Evolutionary conservation across 1,140 invertebrate species (phyloP), one percentile per base, ranked within the genome.

Genomic region (Sipha flava): DNA sequence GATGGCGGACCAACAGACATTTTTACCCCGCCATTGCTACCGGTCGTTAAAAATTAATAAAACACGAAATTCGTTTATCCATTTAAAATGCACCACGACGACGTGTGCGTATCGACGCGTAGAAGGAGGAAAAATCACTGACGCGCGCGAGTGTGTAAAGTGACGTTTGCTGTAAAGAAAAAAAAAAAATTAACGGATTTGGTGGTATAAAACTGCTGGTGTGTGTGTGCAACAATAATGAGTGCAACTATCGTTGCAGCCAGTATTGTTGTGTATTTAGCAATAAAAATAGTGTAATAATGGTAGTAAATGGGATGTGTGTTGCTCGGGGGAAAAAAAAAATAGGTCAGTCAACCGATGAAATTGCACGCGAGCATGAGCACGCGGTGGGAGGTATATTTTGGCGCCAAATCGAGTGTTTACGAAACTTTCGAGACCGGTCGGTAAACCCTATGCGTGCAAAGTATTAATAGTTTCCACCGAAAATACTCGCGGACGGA

Each of bases 1-100:
- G 73, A 77, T 77, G 52, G 14, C 73, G 52, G 29, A 57, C 31
- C 73, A 59, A 29, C 73, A 57, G 52, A 43, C 52, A 77, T 77
- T 59, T 73, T 75, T 52, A 31, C 72, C 45, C 31, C 23, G n/a
- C 21, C n/a, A 2, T 34, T n/a, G 9, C 3, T 4, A 3, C 43
- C 9, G 23, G 31, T 52, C 49, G 47, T 34, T 21, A 37, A 75
- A 52, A 75, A 54, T 37, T 40, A 52, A 47, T 7, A 16, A 49
- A 52, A 52, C 49, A 21, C 26, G 21, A 73, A 73, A 73, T 73
- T 52, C 29, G 26, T 31, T 52, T 34, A 54, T 52, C 9, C 16
- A 29, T 3, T 73, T 21, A 34, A 21, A 72, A 72, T 12, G 37
- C 45, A 37, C 23, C 12, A 43, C 47, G 47, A 29, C 45, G n/a